A percentile compares a stretch with the other conserved stretches of the same genome.
Conservation (phyloP, 2,888 invertebrate genomes). For the Mesochorus sp. region DNA sequence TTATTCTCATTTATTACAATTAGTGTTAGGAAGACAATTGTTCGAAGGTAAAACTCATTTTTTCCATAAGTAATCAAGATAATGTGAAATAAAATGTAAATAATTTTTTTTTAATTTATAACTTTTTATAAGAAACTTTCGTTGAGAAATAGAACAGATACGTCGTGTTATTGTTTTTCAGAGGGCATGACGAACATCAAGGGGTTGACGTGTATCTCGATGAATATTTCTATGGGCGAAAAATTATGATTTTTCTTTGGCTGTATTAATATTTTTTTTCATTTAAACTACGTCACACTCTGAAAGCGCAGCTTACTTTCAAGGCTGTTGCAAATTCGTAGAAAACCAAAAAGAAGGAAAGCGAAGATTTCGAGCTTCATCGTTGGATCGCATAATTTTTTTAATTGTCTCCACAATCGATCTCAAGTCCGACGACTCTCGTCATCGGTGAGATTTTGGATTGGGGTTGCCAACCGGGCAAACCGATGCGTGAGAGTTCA, state of each 20-base stretch:
- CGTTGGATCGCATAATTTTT: constrained; percentile 67
- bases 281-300: not conserved
- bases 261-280: not conserved
- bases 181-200: too few relatives aligned
- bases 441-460: constrained; percentile 35
- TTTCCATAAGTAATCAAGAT: too few relatives aligned
- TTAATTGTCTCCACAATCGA: constrained; percentile 33
- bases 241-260: not conserved
- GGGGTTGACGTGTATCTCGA: too few relatives aligned
- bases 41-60: too few relatives aligned
- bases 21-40: too few relatives aligned
- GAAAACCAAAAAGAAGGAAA: constrained; percentile 71
- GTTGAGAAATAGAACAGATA: too few relatives aligned
- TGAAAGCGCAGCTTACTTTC: constrained; percentile 69
- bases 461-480: not conserved
- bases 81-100: too few relatives aligned
- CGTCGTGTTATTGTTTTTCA: too few relatives aligned
- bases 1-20: too few relatives aligned
- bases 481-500: not conserved
- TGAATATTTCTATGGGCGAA: too few relatives aligned
- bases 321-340: constrained; percentile 71
- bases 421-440: constrained; percentile 63
- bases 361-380: constrained; percentile 73
- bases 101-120: too few relatives aligned
- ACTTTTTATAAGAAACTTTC: too few relatives aligned